Percentiles rank a stretch among this genome's conserved stretches.
phyloP scores from a whole-genome alignment of 2,888 invertebrate genomes.

The Napeogenes sylphis region DNA sequence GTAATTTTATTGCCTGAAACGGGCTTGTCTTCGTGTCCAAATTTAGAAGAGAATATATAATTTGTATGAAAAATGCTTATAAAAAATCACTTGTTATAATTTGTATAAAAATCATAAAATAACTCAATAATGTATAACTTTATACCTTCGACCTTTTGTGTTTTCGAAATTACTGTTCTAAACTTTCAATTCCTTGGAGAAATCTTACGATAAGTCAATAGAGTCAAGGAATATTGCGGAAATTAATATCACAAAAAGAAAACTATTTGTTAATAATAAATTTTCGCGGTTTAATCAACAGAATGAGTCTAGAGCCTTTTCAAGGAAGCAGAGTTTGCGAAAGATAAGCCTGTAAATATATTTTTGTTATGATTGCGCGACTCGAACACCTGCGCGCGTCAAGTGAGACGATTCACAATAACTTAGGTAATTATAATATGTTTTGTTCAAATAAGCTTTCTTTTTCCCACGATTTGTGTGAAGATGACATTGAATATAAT shows the following conservation, averaged over 20 bases:
- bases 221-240: background rate
- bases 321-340: conserved; percentile 47
- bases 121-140: no score
- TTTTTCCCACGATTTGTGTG: conserved; percentile 17
- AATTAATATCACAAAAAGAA: background rate
- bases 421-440: conserved; percentile 27
- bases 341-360: conserved; percentile 51
- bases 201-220: no score
- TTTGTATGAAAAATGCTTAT: background rate
- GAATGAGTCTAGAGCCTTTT: conserved; percentile 29
- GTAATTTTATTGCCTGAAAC: conserved; percentile 9
- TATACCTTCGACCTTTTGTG: no score
- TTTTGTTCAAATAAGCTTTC: conserved; percentile 15
- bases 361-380: conserved; percentile 67
- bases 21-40: conserved; percentile 2
- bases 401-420: conserved; percentile 30
- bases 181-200: no score
- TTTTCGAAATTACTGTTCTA: no score
- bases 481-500: conserved; percentile 21
- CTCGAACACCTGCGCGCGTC: conserved; percentile 59
- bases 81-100: no score
- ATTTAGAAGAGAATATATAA: background rate
- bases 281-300: conserved; percentile 2
- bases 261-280: conserved; percentile 3
- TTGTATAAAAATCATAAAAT: no score